Conservation (phyloP, 2,888 invertebrate species). For the Zele albiditarsus region DNA sequence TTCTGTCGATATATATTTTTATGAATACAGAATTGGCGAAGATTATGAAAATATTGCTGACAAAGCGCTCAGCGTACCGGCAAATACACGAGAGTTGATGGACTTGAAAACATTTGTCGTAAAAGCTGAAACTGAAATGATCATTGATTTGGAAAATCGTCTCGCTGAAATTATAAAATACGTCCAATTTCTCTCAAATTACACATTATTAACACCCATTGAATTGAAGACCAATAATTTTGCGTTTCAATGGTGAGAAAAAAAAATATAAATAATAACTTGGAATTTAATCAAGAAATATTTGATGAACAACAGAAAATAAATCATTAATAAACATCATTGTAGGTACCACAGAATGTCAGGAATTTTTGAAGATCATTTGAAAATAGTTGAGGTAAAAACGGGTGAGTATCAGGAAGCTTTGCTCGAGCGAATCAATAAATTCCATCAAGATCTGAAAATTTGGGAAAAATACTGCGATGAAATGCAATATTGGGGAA, state of each 20-base stretch:
- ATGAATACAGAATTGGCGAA: conserved; percentile 80
- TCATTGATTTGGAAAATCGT: conserved; percentile 84
- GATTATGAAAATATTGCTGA: conserved; percentile 88
- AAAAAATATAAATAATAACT: neutral
- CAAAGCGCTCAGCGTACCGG: conserved; percentile 85
- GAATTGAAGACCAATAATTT: conserved; percentile 93
- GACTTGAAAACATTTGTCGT: conserved; percentile 84
- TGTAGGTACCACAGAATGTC: conserved; percentile 82
- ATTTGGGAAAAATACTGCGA: conserved; percentile 86
- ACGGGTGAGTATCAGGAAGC: conserved; percentile 89
- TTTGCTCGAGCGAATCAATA: conserved; percentile 84
- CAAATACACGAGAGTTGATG: conserved; percentile 90
- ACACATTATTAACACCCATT: conserved; percentile 84
- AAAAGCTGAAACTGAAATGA: conserved; percentile 81
- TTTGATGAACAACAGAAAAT: neutral
- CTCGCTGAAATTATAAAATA: conserved; percentile 81
- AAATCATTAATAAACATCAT: neutral
- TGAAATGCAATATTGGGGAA: conserved; percentile 91
- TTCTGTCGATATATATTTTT: neutral
- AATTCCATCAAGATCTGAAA: conserved; percentile 88
- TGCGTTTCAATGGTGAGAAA: conserved; percentile 85
- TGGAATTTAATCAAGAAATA: neutral
- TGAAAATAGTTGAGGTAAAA: conserved; percentile 86
- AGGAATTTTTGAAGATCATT: conserved; percentile 87
- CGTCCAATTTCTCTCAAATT: conserved; percentile 89